A percentile compares a stretch with the other conserved stretches of the same genome.
phyloP scores from a whole-genome alignment of 2,888 invertebrate species.

The Lutraria lutraria region DNA sequence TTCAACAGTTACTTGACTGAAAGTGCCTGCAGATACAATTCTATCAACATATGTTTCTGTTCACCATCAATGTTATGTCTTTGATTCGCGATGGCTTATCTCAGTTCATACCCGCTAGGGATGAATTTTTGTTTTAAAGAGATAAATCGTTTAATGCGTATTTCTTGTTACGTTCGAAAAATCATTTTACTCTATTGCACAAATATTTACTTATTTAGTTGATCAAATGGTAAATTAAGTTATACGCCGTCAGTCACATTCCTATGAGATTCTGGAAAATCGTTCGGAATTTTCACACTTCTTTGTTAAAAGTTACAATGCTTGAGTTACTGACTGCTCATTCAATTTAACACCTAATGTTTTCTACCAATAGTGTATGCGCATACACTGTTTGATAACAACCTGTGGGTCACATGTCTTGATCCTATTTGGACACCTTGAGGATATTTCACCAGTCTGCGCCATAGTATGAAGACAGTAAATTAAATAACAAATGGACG shows the following conservation, averaged over 20 bases:
- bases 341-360: too few species aligned
- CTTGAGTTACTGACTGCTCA: too few species aligned
- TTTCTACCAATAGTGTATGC: too few species aligned
- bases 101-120: not conserved
- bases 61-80: not conserved
- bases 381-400: too few species aligned
- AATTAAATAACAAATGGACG: too few species aligned
- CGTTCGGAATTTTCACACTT: not conserved
- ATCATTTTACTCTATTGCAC: not conserved
- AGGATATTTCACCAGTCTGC: too few species aligned
- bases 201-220: not conserved
- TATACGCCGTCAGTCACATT: not conserved
- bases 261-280: not conserved
- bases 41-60: conserved; percentile 21
- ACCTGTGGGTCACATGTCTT: too few species aligned
- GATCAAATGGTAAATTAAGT: not conserved
- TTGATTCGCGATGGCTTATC: not conserved
- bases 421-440: too few species aligned
- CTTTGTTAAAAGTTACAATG: not conserved
- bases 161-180: not conserved
- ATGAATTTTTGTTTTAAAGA: not conserved
- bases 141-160: not conserved
- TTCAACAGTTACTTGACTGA: not conserved
- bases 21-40: not conserved
- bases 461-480: too few species aligned